Evolutionary conservation across 1,140 invertebrate species (phyloP), one percentile per base, ranked within the genome.

Genomic region (Antheraea pernyi): DNA sequence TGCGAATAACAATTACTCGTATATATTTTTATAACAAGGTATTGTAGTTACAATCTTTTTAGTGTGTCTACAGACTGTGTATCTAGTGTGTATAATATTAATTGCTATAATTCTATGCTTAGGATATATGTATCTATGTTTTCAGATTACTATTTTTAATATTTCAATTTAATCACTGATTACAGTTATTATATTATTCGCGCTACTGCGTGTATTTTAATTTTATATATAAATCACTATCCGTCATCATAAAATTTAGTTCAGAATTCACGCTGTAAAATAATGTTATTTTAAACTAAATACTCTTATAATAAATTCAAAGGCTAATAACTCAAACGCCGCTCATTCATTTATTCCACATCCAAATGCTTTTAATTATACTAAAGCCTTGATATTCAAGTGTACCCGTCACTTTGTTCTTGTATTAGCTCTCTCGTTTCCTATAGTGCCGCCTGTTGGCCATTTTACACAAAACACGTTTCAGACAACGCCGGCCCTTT

Each of bases 401-500:
- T 63, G 37, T 69, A 72, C 61, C 67, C 63, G 65, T 67, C 71
- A 76, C 70, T 76, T 72, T 76, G 71, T 76, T 72, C 70, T 59
- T 70, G 65, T 65, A 74, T 76, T 72, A 73, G 70, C 70, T 70
- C 73, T 64, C 71, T 72, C 68, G 22, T 65, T 73, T 68, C 59
- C 68, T 22, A 65, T 70, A 65, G 64, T 66, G 66, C 46, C 64
- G 64, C 42, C 64, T 72, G 72, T 79, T 79, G 74, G 74, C 75
- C 78, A 79, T 82, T 82, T 82, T 76, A 76, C 69, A 79, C 78
- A 82, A 82, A 78, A 79, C 76, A 82, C 73, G 70, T 82, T 79
- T 74, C 66, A 78, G 70, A 77, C 75, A 77, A 81, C 74, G 68
- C 68, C 60, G 67, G 67, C 61, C 76, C 63, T 79, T 82, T 82